A percentile compares a stretch with the other conserved stretches of the same genome.
phyloP scores from a whole-genome alignment of 92 coral and sea anemone species.

The Porites divaricata region DNA sequence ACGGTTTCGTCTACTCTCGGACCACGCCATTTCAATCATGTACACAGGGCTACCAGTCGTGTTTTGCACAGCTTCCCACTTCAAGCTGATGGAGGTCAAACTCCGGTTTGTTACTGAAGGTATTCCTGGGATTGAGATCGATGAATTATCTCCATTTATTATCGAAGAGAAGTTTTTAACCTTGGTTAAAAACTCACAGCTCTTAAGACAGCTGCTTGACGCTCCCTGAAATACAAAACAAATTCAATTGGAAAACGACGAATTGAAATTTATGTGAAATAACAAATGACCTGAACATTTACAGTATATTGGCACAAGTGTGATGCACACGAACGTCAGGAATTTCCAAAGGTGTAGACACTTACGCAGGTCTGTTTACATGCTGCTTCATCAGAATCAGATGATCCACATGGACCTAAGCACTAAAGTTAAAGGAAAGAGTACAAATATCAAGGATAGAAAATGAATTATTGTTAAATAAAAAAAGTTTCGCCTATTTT shows the following conservation, averaged over 20 bases:
- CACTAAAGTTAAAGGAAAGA: constrained; percentile 3
- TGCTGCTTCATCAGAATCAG: not conserved
- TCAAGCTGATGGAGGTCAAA: constrained; percentile 22
- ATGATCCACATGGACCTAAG: constrained; percentile 4
- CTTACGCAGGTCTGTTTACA: constrained; percentile 34
- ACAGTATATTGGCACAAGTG: too few relatives aligned
- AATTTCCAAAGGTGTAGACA: not conserved
- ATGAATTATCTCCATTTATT: constrained; percentile 8
- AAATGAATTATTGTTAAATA: not conserved
- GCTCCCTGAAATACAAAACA: not conserved
- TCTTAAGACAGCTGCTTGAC: constrained; percentile 6
- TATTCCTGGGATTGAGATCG: not conserved
- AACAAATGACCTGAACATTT: not conserved
- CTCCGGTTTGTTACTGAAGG: not conserved
- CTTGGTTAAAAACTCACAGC: constrained; percentile 22
- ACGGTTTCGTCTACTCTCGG: not conserved
- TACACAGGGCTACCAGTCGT: constrained; percentile 25
- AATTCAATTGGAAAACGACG: not conserved
- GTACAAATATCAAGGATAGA: not conserved
- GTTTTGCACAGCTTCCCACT: constrained; percentile 23
- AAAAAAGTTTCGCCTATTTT: too few relatives aligned
- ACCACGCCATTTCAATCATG: constrained; percentile 13
- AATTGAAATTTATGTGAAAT: not conserved
- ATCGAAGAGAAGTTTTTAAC: constrained; percentile 8
- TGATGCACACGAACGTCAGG: not conserved